Base-by-base conservation (phyloP, 2,888 invertebrate species). In the Odontothrips loti region DNA sequence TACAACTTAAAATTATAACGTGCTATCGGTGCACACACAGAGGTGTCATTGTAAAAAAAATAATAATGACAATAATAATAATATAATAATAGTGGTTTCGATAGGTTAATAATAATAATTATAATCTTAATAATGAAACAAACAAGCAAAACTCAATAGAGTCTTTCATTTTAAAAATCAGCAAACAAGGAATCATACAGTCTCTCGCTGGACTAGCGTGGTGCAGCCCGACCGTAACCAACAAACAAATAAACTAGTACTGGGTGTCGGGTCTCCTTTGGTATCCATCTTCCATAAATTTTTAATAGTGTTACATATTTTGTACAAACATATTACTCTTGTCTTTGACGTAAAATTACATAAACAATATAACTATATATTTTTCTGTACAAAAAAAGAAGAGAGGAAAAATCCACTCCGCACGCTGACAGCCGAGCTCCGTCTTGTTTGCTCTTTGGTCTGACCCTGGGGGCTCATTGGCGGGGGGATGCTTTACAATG, bases 261-360 rank as follows among this genome's bases (percentile, higher is more conserved):
- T 75, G 68, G 68, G 68, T 75, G 68, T 75, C 68, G 68, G 68
- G 68, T 75, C 68, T 75, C 68, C 68, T 75, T 75, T 75, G 68
- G 68, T 75, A 75, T 75, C 23, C 27, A 75, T 75, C 23, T 75
- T 75, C 27, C 27, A 75, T 75, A 75, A 75, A 75, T 75, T 75
- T 75, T 27, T 12, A 23, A 27, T 75, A 75, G 68, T 27, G 27
- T 75, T 75, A 75, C 68, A 27, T 75, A 75, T 75, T 75, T 75
- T 75, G 68, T 75, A 75, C 68, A 75, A 75, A 75, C 68, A 75
- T 75, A 75, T 75, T 75, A 75, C 68, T 75, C 68, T 75, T 75
- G 23, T 75, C 68, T 75, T 27, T 75, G 68, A 27, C 68, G 68
- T 27, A 75, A 75, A 75, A 75, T 75, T 75, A 75, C 68, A 75